A percentile compares a stretch with the other conserved stretches of the same genome.
Evolutionary conservation across 2,113 vertebrate species (phyloP).

Genomic region (Halichoerus grypus): DNA sequence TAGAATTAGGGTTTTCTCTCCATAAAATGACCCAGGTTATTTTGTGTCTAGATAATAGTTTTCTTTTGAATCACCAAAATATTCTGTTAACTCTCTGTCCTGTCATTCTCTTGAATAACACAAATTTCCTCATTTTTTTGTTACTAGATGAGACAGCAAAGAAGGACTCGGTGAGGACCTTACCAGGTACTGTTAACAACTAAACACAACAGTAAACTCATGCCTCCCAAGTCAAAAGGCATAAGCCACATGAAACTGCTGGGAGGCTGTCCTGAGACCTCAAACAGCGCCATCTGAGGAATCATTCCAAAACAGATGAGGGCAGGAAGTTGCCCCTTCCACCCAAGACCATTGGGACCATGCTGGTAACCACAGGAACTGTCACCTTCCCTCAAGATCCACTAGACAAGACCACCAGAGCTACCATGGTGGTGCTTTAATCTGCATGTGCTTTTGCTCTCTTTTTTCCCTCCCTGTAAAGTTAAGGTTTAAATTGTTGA

Average conservation of each 20-base stretch:
- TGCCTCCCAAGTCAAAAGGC: neutral
- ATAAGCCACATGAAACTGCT: fast-evolving
- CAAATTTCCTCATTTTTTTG: neutral
- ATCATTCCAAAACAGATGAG: neutral
- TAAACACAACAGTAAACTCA: neutral
- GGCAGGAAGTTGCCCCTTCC: neutral
- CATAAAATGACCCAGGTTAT: slow-evolving; percentile 13
- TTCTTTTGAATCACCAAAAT: slow-evolving; percentile 27
- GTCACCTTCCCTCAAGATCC: neutral
- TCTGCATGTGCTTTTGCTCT: neutral
- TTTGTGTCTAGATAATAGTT: neutral
- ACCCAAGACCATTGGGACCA: neutral
- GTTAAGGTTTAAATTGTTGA: neutral
- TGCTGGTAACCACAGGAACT: neutral
- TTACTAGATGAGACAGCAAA: neutral
- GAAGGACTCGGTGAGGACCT: neutral
- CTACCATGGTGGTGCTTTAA: neutral
- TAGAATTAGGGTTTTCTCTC: slow-evolving; percentile 10
- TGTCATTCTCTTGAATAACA: neutral
- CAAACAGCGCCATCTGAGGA: neutral
- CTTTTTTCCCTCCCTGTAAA: neutral
- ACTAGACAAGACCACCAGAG: neutral
- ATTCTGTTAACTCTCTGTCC: neutral
- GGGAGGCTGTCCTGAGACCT: neutral
- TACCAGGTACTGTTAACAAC: neutral